A percentile compares a stretch with the other conserved stretches of the same genome.
Conservation (phyloP, 2,113 vertebrate species). For the Urocolius indicus region DNA sequence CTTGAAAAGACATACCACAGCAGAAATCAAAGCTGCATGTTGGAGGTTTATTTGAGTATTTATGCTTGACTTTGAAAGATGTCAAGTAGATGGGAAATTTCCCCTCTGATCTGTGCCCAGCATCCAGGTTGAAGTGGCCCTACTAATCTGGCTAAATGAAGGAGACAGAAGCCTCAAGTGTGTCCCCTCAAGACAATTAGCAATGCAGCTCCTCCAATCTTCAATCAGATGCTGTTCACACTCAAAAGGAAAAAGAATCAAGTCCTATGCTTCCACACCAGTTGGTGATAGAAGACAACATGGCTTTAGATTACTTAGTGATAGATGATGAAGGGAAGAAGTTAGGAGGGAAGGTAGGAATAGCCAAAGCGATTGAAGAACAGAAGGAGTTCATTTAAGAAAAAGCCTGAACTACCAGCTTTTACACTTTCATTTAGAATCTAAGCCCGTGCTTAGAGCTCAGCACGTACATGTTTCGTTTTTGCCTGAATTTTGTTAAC, state of each 20-base stretch:
- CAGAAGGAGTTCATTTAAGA: not conserved
- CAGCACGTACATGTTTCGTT: not conserved
- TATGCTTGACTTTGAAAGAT: not conserved
- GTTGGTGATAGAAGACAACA: not conserved
- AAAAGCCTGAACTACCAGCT: not conserved
- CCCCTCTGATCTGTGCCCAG: not conserved
- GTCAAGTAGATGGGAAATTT: not conserved
- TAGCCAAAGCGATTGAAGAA: not conserved
- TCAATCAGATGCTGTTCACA: not conserved
- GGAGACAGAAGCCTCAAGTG: not conserved
- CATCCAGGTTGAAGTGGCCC: not conserved
- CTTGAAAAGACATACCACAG: not conserved
- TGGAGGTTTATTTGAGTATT: not conserved
- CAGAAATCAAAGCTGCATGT: not conserved
- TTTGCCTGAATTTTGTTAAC: not conserved
- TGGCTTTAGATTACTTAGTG: not conserved
- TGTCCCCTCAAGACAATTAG: not conserved
- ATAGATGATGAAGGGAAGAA: not conserved
- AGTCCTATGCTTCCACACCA: rapidly evolving
- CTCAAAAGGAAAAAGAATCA: not conserved
- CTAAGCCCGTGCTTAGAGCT: not conserved
- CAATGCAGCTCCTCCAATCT: not conserved
- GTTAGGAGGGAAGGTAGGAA: not conserved
- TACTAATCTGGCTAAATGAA: not conserved
- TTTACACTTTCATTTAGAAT: not conserved